A percentile compares a stretch with the other conserved stretches of the same genome.
These are phyloP conservation scores for Tipula helvola DNA, from an alignment of 2,888 invertebrate species.

Conservation along the genomic window DNA sequence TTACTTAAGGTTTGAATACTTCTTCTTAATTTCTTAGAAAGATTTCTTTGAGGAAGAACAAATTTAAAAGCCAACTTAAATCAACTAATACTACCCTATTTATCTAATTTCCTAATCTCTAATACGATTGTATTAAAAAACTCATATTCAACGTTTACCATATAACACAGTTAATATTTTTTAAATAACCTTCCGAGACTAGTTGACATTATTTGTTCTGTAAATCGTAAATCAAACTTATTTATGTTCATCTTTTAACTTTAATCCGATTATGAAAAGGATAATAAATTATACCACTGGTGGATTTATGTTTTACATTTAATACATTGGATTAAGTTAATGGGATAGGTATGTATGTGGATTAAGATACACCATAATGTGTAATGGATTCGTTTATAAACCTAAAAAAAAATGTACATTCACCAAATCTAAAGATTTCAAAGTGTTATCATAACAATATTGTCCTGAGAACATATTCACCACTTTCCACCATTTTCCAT, in stretches of 20 bases:
- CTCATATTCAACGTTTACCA: too few relatives aligned
- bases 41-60: too few relatives aligned
- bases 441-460: not conserved
- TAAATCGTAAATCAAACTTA: too few relatives aligned
- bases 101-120: too few relatives aligned
- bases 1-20: too few relatives aligned
- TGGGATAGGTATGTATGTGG: not conserved
- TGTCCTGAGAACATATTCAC: not conserved
- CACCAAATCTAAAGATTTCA: not conserved
- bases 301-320: not conserved
- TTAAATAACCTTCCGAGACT: too few relatives aligned
- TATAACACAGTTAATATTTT: too few relatives aligned
- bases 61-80: too few relatives aligned
- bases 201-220: too few relatives aligned
- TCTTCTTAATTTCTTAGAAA: too few relatives aligned
- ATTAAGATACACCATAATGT: not conserved
- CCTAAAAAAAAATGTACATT: not conserved
- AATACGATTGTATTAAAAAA: too few relatives aligned
- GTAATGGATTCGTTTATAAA: not conserved
- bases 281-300: not conserved
- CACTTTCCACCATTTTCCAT: not conserved
- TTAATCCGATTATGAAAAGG: not conserved
- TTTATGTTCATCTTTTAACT: not conserved
- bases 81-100: too few relatives aligned
- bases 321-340: not conserved